Evolutionary conservation across 2,113 vertebrate genomes (phyloP), one percentile per base, ranked within the genome.

Genomic region (Catharus bicknelli): DNA sequence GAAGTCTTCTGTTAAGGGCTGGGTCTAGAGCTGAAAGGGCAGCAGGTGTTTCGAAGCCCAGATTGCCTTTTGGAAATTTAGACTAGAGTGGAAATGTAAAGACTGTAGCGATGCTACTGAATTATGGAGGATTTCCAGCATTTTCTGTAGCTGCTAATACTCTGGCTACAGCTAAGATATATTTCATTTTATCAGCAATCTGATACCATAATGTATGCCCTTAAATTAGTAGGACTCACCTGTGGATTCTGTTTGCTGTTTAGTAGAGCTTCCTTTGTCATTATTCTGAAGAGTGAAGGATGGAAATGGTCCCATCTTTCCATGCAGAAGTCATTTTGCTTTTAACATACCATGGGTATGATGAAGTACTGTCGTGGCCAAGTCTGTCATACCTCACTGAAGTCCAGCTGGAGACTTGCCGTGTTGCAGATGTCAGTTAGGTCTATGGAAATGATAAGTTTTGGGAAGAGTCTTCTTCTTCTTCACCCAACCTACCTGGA

Each of bases 341-440:
- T n/a, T 77, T 32, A 84, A 23, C 55, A 1, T 83, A 20, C 59
- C 16, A 1, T 48, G 30, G 13, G 5, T 59, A 4, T n/a, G 25
- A n/a, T 45, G 5, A 40, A 38, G 29, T 29, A 3, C 21, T 59
- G 42, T 54, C 1, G 0, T 78, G 23, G 29, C 42, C 0, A 1
- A 26, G 26, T 57, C 30, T 48, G 25, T 67, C 36, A 22, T 36
- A 15, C 5, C 8, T 32, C 8, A 4, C 18, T 40, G 43, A 68
- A 61, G 57, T 48, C 40, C 50, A 64, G 25, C 34, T 76, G 13
- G 45, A 75, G 36, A 32, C 8, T 57, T 79, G 53, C 32, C 20
- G 2, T 4, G 22, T 40, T 82, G 45, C 30, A 81, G 43, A 29
- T 62, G 11, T 43, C 3, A 5, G 4, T 86, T 48, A 67, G 16